Evolutionary conservation across 2,888 invertebrate species (phyloP).

Genomic region (Tipula helvola): DNA sequence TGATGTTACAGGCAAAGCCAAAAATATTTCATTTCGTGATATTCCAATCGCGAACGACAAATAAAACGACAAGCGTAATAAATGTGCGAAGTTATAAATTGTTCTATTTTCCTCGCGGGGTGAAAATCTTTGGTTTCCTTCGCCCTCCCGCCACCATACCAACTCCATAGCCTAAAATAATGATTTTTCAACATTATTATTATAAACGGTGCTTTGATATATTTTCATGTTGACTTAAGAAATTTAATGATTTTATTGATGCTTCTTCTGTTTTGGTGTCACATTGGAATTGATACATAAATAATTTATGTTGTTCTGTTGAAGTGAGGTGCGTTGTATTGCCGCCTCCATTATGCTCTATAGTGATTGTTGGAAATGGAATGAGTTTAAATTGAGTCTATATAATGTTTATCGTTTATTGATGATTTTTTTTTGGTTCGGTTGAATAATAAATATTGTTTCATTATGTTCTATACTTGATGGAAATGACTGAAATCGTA

Average conservation of each 20-base stretch:
- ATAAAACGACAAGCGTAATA: background rate
- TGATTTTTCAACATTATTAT: background rate
- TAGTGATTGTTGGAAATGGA: background rate
- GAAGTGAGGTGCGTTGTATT: background rate
- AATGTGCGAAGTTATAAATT: background rate
- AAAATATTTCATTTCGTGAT: background rate
- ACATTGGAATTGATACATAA: background rate
- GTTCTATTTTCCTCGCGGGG: background rate
- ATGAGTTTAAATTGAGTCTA: background rate
- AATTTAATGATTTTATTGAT: background rate
- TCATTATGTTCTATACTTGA: background rate
- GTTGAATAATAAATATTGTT: background rate
- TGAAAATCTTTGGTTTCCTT: background rate
- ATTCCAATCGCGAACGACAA: background rate
- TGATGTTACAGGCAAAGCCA: background rate
- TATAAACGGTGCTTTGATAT: background rate
- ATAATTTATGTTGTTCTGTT: background rate
- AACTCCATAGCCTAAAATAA: background rate
- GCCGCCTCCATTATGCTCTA: background rate
- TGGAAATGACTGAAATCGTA: background rate
- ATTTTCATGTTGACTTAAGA: background rate
- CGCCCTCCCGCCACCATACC: background rate
- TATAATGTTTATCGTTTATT: background rate
- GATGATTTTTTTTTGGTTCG: background rate
- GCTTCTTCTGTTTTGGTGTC: background rate